phyloP scores from a whole-genome alignment of 2,797 vertebrate genomes.

The Gephyroberyx darwinii region DNA sequence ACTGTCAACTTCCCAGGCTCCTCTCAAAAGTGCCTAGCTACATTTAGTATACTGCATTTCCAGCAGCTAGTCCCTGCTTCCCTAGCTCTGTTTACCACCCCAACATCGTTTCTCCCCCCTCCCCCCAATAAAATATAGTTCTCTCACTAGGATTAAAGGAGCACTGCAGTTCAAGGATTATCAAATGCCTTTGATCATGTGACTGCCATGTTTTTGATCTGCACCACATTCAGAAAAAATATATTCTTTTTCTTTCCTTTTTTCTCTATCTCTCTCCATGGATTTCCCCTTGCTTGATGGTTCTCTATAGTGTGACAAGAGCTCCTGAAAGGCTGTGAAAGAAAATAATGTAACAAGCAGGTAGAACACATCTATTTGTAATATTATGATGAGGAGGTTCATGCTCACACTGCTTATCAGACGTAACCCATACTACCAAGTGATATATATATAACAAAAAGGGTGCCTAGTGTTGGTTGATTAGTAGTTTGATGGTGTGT shows the following conservation, averaged over 20 bases:
- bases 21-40: constrained; percentile 62
- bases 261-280: constrained; percentile 66
- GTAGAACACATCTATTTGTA: constrained; percentile 55
- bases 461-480: constrained; percentile 21
- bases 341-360: constrained; percentile 52
- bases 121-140: constrained; percentile 69
- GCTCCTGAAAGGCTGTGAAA: constrained; percentile 71
- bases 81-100: constrained; percentile 59
- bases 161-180: constrained; percentile 82
- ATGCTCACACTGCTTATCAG: constrained; percentile 12
- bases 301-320: constrained; percentile 70
- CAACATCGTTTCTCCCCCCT: constrained; percentile 37
- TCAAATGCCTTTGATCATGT: constrained; percentile 84
- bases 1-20: constrained; percentile 57
- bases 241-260: constrained; percentile 72
- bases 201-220: constrained; percentile 80
- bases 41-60: constrained; percentile 74
- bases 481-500: constrained; percentile 15
- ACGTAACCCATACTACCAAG: constrained; percentile 15
- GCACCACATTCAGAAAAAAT: constrained; percentile 62
- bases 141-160: constrained; percentile 76
- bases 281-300: constrained; percentile 68
- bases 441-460: not conserved
- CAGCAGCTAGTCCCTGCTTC: constrained; percentile 68
- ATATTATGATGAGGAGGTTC: constrained; percentile 41